Percentiles rank a stretch among this genome's conserved stretches.
Conservation (phyloP, 2,888 invertebrate genomes). For the Thecophora atra region DNA sequence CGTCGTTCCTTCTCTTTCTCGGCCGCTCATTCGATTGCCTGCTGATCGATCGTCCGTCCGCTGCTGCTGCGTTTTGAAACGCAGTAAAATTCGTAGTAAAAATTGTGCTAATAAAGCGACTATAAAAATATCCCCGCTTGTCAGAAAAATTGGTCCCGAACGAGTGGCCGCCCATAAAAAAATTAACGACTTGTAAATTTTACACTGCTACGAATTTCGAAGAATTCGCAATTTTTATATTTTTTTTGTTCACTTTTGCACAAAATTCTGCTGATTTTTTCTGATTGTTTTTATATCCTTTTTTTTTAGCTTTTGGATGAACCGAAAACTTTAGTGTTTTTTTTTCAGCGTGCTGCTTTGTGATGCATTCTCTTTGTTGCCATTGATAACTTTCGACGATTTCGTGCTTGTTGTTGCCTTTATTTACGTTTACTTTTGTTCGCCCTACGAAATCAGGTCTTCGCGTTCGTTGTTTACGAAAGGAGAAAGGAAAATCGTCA, state of each 20-base stretch:
- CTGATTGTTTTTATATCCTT: background rate
- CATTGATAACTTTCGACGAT: background rate
- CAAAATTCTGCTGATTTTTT: conserved; percentile 7
- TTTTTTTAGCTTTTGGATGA: background rate
- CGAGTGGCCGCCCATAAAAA: conserved; percentile 13
- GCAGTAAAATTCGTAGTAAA: conserved; percentile 5
- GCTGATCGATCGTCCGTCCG: background rate
- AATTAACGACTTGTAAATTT: conserved; percentile 25
- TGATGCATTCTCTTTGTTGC: conserved; percentile 9
- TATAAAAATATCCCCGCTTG: background rate
- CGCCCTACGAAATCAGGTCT: conserved; percentile 6
- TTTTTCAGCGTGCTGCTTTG: background rate
- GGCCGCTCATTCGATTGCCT: background rate
- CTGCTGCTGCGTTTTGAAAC: background rate
- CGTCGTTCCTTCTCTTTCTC: background rate
- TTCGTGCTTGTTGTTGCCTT: background rate
- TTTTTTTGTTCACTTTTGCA: background rate
- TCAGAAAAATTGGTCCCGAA: conserved; percentile 15
- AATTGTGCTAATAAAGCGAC: conserved; percentile 13
- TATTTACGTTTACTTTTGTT: conserved; percentile 15
- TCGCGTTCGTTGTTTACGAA: conserved; percentile 16
- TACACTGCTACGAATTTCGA: conserved; percentile 3
- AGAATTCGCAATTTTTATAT: conserved; percentile 4
- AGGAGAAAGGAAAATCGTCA: background rate
- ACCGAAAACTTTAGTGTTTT: background rate